These are phyloP conservation scores for Nymphalis c-album DNA, from an alignment of 2,888 invertebrate genomes.

Conservation along the genomic window DNA sequence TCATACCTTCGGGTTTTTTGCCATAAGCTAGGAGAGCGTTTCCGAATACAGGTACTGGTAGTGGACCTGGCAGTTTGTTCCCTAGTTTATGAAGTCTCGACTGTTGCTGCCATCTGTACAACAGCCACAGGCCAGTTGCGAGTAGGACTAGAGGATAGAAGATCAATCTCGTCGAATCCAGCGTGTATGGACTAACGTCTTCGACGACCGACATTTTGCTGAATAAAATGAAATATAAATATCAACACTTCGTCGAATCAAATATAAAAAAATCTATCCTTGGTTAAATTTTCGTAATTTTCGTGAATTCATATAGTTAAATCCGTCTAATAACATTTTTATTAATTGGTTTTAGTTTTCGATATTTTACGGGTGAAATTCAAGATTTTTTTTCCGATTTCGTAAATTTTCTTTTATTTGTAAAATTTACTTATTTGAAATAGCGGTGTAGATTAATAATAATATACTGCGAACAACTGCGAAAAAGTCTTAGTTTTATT, in stretches of 20 bases:
- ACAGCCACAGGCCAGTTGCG: conserved; percentile 56
- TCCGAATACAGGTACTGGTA: conserved; percentile 84
- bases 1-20: conserved; percentile 82
- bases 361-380: too few relatives aligned
- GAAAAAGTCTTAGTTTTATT: too few relatives aligned
- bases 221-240: conserved; percentile 25
- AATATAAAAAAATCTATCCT: too few relatives aligned
- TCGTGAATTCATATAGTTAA: too few relatives aligned
- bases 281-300: too few relatives aligned
- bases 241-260: neutral
- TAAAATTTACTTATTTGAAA: too few relatives aligned
- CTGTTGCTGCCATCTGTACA: conserved; percentile 76
- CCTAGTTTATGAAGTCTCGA: conserved; percentile 81
- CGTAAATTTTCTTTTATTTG: too few relatives aligned
- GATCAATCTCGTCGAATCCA: conserved; percentile 47
- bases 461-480: too few relatives aligned
- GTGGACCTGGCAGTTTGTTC: conserved; percentile 86
- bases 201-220: conserved; percentile 51
- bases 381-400: too few relatives aligned
- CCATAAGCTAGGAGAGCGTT: conserved; percentile 85
- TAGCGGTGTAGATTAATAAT: too few relatives aligned
- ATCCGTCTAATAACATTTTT: too few relatives aligned
- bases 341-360: too few relatives aligned
- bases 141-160: conserved; percentile 61
- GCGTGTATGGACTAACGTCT: conserved; percentile 38